phyloP scores from a whole-genome alignment of 1,140 invertebrate species.

The Eueides isabella region DNA sequence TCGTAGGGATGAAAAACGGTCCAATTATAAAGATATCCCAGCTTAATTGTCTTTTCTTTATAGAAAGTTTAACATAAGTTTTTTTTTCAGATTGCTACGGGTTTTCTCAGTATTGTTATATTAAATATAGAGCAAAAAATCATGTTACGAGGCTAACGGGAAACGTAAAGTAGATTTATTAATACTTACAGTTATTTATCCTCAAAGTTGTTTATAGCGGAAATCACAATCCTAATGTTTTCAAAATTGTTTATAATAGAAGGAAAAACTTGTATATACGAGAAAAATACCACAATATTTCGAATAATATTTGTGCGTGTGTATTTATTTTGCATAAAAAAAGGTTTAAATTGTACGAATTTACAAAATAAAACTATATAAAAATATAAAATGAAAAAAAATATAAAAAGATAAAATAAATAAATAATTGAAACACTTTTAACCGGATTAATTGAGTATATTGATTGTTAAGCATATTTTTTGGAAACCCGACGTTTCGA shows the following conservation, averaged over 20 bases:
- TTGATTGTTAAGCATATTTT: too few relatives aligned
- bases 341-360: neutral
- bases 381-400: too few relatives aligned
- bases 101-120: constrained; percentile 12
- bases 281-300: neutral
- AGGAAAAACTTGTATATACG: neutral
- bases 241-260: neutral
- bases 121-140: constrained; percentile 21
- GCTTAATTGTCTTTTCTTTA: constrained; percentile 15
- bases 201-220: constrained; percentile 34
- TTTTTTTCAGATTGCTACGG: constrained; percentile 7
- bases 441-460: too few relatives aligned
- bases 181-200: constrained; percentile 42
- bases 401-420: too few relatives aligned
- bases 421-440: too few relatives aligned
- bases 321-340: neutral
- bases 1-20: constrained; percentile 17
- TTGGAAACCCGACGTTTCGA: too few relatives aligned
- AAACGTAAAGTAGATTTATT: constrained; percentile 39
- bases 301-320: neutral
- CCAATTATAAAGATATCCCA: constrained; percentile 17
- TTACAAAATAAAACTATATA: too few relatives aligned
- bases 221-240: constrained; percentile 31
- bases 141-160: constrained; percentile 3
- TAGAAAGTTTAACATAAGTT: constrained; percentile 19